Evolutionary conservation across 2,888 invertebrate species (phyloP).

Genomic region (Balanococcus diminutus): DNA sequence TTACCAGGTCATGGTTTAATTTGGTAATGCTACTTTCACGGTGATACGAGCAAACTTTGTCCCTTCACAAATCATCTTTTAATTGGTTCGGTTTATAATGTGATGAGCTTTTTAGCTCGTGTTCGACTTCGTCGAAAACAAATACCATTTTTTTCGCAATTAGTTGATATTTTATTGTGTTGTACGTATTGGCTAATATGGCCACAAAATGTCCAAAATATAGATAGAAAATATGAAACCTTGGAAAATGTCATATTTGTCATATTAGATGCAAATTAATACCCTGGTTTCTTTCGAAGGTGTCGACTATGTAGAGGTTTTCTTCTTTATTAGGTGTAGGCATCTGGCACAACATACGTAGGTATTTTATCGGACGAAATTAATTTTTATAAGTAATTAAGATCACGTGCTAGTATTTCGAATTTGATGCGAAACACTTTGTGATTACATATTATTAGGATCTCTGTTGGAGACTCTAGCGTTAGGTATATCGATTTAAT

Average conservation of each 20-base stretch:
- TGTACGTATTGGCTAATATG: background rate
- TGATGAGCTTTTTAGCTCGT: background rate
- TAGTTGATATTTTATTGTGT: background rate
- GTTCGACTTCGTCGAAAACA: background rate
- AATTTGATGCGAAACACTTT: background rate
- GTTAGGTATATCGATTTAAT: background rate
- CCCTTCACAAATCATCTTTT: background rate
- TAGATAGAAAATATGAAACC: background rate
- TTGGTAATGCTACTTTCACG: constrained; percentile 19
- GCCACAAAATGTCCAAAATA: background rate
- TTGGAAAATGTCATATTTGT: constrained; percentile 26
- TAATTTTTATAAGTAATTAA: constrained; percentile 21
- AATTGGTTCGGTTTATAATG: background rate
- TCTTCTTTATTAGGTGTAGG: background rate
- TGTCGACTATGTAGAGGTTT: background rate
- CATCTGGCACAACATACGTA: background rate
- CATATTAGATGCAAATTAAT: constrained; percentile 22
- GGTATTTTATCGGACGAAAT: constrained; percentile 12
- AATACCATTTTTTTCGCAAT: background rate
- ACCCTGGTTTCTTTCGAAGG: constrained; percentile 7
- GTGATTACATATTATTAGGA: background rate
- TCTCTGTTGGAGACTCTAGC: background rate
- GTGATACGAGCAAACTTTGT: background rate
- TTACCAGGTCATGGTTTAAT: constrained; percentile 32
- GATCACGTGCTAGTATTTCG: background rate